phyloP scores from a whole-genome alignment of 1,140 invertebrate species.

The Drosophila pachea region DNA sequence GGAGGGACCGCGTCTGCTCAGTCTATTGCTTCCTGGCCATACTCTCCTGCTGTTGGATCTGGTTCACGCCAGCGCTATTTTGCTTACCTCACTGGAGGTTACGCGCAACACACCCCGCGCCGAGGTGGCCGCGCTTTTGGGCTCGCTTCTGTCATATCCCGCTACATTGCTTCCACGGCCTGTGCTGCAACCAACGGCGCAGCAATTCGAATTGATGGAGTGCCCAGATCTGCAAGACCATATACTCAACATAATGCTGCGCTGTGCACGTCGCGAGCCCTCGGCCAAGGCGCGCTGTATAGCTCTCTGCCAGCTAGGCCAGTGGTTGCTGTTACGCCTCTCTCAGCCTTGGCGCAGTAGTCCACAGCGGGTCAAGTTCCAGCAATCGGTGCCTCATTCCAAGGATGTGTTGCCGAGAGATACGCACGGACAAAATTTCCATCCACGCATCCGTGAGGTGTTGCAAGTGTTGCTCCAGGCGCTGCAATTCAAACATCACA shows the following conservation, averaged over 20 bases:
- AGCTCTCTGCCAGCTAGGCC: constrained; percentile 91
- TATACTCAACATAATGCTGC: constrained; percentile 91
- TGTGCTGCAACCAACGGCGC: constrained; percentile 89
- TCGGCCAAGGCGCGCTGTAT: constrained; percentile 93
- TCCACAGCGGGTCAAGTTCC: constrained; percentile 43
- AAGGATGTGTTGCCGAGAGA: constrained; percentile 60
- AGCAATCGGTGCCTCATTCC: constrained; percentile 70
- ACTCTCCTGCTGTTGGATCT: constrained; percentile 93
- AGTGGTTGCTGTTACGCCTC: constrained; percentile 90
- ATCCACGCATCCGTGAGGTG: constrained; percentile 89
- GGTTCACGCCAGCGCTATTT: constrained; percentile 92
- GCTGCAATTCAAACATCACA: constrained; percentile 83
- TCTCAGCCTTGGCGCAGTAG: constrained; percentile 79
- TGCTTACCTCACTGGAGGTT: constrained; percentile 90
- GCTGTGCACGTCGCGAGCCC: constrained; percentile 92
- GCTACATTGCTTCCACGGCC: constrained; percentile 87
- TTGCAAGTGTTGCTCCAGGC: constrained; percentile 92
- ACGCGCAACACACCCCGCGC: constrained; percentile 87
- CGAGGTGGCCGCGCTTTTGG: constrained; percentile 95
- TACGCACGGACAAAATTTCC: constrained; percentile 55
- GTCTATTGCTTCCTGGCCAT: constrained; percentile 91
- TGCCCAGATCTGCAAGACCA: constrained; percentile 86
- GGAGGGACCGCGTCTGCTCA: constrained; percentile 91
- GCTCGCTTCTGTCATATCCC: constrained; percentile 90
- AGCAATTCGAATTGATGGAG: constrained; percentile 80